Conservation (phyloP, 2,797 vertebrate genomes). For the Scolopax rusticola region DNA sequence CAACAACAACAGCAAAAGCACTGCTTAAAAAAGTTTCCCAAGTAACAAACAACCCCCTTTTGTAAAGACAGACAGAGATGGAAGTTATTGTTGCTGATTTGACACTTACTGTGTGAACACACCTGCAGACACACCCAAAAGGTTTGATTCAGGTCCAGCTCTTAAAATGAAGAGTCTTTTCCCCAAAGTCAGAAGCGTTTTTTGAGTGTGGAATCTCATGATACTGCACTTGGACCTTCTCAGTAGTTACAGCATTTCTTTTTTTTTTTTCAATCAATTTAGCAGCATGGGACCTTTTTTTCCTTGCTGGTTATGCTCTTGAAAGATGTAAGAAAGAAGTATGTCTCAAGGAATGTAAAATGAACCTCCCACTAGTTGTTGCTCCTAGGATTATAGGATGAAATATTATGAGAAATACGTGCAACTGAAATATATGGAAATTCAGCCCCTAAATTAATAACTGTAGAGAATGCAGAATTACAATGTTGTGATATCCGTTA, state of each 20-base stretch:
- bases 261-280: background rate
- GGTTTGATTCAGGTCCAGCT: background rate
- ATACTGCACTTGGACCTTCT: background rate
- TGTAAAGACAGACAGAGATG: background rate
- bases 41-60: background rate
- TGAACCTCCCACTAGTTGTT: background rate
- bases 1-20: background rate
- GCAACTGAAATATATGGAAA: background rate
- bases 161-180: background rate
- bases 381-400: background rate
- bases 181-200: background rate
- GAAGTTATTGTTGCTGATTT: background rate
- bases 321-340: background rate
- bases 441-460: background rate
- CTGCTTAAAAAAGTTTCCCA: background rate
- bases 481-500: background rate
- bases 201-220: background rate
- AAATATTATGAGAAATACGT: background rate
- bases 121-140: background rate
- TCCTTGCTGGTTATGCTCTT: background rate
- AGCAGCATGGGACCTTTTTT: background rate
- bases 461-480: background rate
- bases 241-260: background rate
- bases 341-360: background rate
- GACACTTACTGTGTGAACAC: background rate